Evolutionary conservation across 1,140 invertebrate genomes (phyloP), one percentile per base, ranked within the genome.

Genomic region (Temnothorax curvispinosus): DNA sequence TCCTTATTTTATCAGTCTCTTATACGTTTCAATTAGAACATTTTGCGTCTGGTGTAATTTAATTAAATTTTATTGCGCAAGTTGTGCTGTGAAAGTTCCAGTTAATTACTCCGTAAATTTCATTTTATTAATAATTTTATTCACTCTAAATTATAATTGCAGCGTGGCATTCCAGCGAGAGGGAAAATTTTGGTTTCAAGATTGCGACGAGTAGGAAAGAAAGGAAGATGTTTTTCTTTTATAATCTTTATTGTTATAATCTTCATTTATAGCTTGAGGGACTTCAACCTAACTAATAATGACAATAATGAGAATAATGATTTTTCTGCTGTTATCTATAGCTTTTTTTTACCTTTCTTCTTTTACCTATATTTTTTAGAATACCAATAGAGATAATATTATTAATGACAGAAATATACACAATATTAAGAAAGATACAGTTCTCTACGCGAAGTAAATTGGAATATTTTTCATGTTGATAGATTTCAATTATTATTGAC

Each of bases 91-190:
- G 7, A 60, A 84, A 84, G n/a, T 75, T 75, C 3, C 13, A 50
- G 4, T 5, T 50, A 84, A 84, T 84, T 74, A 74, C 32, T 47
- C 15, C 21, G 5, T 81, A 81, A 71, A 13, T 62, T 75, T 75
- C 2, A 75, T 9, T 4, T 58, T 35, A 82, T 60, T 84, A 75
- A 27, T 84, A 62, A 84, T 75, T 60, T 47, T 50, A 75, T 75
- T 74, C 3, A 18, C 21, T 3, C 15, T 56, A 6, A 41, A 69
- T 56, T 81, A 56, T 32, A 69, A 50, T 41, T 27, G 32, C 1
- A 47, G 21, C 50, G 11, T 52, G 32, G 2, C 35, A 47, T 50
- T 74, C 8, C 7, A 72, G 32, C 1, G 27, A 44, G 54, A 72
- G 21, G 6, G 3, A 75, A 38, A 38, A 50, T 84, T 35, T n/a